phyloP scores from a whole-genome alignment of 2,888 invertebrate genomes.

The Apamea sordens region DNA sequence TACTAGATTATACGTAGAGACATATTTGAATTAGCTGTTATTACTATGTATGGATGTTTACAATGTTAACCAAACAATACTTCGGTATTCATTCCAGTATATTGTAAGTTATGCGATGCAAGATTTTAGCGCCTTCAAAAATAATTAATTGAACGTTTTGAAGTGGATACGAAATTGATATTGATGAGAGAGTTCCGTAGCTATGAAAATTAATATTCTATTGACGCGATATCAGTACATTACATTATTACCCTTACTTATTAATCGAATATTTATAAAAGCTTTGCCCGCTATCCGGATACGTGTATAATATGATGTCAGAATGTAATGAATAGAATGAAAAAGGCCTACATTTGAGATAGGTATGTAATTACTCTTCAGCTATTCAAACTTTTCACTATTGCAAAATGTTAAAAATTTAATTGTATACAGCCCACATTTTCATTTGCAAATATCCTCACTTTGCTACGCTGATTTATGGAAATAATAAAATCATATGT shows the following conservation, averaged over 20 bases:
- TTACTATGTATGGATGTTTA: constrained; percentile 50
- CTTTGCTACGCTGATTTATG: neutral
- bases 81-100: constrained; percentile 64
- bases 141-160: constrained; percentile 81
- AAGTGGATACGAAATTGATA: constrained; percentile 83
- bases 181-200: constrained; percentile 84
- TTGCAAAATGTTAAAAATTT: neutral
- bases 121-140: constrained; percentile 70
- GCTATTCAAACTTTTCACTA: constrained; percentile 1
- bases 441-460: neutral
- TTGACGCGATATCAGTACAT: constrained; percentile 65
- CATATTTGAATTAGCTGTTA: constrained; percentile 50
- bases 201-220: constrained; percentile 75
- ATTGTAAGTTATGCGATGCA: constrained; percentile 61
- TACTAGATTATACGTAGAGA: constrained; percentile 69
- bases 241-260: constrained; percentile 59
- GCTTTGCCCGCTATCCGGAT: constrained; percentile 36
- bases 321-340: constrained; percentile 13
- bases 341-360: neutral
- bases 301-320: constrained; percentile 32
- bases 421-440: neutral
- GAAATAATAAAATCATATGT: neutral
- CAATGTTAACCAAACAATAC: constrained; percentile 59
- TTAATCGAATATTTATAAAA: constrained; percentile 62
- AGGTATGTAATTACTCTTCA: neutral